Base-by-base conservation (phyloP, 1,140 invertebrate genomes). In the Calliopsis andreniformis region DNA sequence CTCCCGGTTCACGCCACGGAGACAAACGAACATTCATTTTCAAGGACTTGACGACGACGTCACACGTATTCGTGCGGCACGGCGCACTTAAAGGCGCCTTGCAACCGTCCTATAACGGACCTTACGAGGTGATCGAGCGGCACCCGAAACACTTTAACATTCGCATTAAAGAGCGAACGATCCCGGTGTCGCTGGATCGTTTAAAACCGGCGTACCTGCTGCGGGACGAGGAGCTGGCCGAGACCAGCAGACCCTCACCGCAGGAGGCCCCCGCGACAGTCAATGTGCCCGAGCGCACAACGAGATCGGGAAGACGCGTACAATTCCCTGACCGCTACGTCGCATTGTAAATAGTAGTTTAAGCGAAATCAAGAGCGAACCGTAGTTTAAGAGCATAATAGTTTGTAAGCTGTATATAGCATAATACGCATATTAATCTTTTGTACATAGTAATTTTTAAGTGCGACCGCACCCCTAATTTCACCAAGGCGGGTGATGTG, bases 401-500 rank as follows among this genome's bases (percentile, higher is more conserved):
- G 23, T 25, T 23, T 3, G 6, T 51, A 51, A 51, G 49, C 3
- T 25, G 49, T 51, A 51, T 25, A 25, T 25, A 51, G 5, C n/a
- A n/a, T n/a, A n/a, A 20, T 23, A 51, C 1, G 10, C 10, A 39
- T 39, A 10, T 39, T 5, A 39, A 39, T 5, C n/a, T n/a, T n/a
- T n/a, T n/a, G 35, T 39, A 10, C 25, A 51, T 8, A 6, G 6
- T 51, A 25, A 20, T 51, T 51, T n/a, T 23, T 51, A 56, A 18
- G 28, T 18, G 16, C 53, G 53, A 56, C 25, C 53, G 53, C 8
- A 56, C 53, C 28, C 53, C 7, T 56, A 56, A 18, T 32, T 56
- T 56, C 53, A 56, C 53, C 53, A 56, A 56, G 53, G 43, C 4
- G 43, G 43, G 43, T 45, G 43, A 45, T 45, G 43, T 45, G 43